Base-by-base conservation (phyloP, 37 sponge, comb jelly and placozoan species). In the Aphrocallistes beatrix region DNA sequence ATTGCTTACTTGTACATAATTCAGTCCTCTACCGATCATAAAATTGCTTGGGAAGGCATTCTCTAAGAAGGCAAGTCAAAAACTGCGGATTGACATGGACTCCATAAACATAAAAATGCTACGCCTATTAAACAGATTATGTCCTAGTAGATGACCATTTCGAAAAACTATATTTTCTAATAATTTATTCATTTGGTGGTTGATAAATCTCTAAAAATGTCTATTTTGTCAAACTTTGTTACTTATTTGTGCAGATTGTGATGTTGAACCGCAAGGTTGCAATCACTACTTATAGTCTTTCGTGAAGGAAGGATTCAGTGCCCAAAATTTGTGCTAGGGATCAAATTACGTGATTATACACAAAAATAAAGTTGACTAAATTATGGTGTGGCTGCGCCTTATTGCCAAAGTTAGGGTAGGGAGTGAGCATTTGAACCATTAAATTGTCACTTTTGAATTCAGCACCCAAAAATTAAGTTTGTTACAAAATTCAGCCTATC, bases 131-230 rank as follows among this genome's bases (percentile, higher is more conserved):
- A 60, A 60, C n/a, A 60, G 8, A 60, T 32, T 60, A 60, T 60
- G 75, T 25, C 75, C n/a, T 60, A 60, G 75, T 30, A 60, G 75
- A 60, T 60, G 28, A 60, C 10, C 75, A 60, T 60, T 32, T 60
- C 75, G 75, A 6, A n/a, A n/a, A 60, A 19, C 75, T 32, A 60
- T 32, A 60, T 25, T 60, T 60, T 60, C 75, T 32, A 60, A 60
- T 60, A 60, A 60, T 60, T 60, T 60, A 60, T 60, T 60, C 75
- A 60, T 60, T 60, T 60, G 75, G 75, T 60, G 75, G n/a, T 60
- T 60, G 75, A 60, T 60, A 30, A 60, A 60, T 19, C 75, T 30
- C 75, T 60, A 60, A 60, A 60, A 19, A 60, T 60, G 34, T 60
- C 1, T 60, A 60, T 60, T 60, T 32, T 60, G 75, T 60, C 75